Evolutionary conservation across 2,888 invertebrate species (phyloP), one percentile per base, ranked within the genome.

Genomic region (Doris montereyensis): DNA sequence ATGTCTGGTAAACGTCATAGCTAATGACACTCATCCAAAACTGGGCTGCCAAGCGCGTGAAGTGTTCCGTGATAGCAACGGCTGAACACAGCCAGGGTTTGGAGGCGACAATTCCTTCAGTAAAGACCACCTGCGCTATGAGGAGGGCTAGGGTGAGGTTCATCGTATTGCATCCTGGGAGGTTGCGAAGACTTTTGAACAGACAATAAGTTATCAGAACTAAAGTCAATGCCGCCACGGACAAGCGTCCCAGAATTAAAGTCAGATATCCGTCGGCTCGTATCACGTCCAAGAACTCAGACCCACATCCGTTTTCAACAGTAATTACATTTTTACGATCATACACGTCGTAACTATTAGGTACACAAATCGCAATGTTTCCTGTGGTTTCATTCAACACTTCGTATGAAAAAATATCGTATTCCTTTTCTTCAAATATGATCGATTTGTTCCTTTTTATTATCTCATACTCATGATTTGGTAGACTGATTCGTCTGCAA

Each of bases 21-120:
- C 94, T 93, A 93, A 94, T 94, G 21, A 94, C 93, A 77, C 94
- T 92, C 90, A 94, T 92, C 95, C 95, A 95, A 85, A 94, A 94
- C 81, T 94, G 93, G 17, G 94, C 93, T 70, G 94, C 93, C 76
- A 95, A 92, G 78, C 94, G 93, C 57, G 94, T 92, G 86, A 94
- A 95, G 86, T 95, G 94, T 76, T 94, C 91, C 2, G 94, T 93
- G 83, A 94, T 92, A 1, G 94, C 94, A 77, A 94, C 91, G 1
- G 94, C 93, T 3, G 85, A 84, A 81, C 92, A 92, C 32, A 86
- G 76, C 85, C 89, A 88, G 0, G 84, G 85, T 1, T 83, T 74
- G 58, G 78, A 60, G 1, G 35, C 70, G 10, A 41, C 58, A 17
- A 76, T 75, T 0, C 82, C 81, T 1, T 73, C 72, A 0, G 74